Evolutionary conservation across 1,140 invertebrate genomes (phyloP).

Genomic region (Euborellia annulipes): DNA sequence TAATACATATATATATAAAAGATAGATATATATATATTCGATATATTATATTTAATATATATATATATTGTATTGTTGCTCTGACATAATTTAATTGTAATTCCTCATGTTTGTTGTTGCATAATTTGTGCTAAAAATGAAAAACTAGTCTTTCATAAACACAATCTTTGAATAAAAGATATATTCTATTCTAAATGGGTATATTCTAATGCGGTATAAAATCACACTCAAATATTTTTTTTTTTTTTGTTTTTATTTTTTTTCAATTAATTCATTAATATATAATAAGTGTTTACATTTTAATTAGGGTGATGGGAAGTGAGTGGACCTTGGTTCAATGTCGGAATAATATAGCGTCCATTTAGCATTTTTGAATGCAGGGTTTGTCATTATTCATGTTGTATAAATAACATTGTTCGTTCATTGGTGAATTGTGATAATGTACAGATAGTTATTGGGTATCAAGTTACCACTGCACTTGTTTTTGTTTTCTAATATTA

Average conservation of each 20-base stretch:
- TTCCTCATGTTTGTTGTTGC: conserved; percentile 7
- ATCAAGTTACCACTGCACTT: conserved; percentile 14
- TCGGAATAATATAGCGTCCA: conserved; percentile 8
- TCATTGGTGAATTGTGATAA: conserved; percentile 15
- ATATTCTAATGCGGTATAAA: no score
- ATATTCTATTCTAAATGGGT: no score
- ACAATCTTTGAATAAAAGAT: no score
- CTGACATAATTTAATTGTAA: no score
- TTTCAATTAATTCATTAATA: conserved; percentile 1
- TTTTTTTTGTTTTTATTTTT: no score
- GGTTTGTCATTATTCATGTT: conserved; percentile 3
- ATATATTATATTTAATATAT: no score
- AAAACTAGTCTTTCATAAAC: conserved; percentile 4
- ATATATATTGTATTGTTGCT: no score
- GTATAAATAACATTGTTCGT: conserved; percentile 10
- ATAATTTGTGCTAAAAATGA: conserved; percentile 2
- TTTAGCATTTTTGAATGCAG: conserved; percentile 8
- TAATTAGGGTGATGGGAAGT: conserved; percentile 6
- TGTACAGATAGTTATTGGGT: conserved; percentile 10
- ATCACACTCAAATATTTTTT: no score
- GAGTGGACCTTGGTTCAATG: conserved; percentile 4
- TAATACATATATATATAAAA: no score
- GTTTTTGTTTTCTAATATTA: conserved; percentile 9
- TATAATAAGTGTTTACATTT: neutral
- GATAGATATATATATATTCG: no score